Evolutionary conservation across 2,113 vertebrate species (phyloP), one percentile per base, ranked within the genome.

Genomic region (Cygnus buccinator): DNA sequence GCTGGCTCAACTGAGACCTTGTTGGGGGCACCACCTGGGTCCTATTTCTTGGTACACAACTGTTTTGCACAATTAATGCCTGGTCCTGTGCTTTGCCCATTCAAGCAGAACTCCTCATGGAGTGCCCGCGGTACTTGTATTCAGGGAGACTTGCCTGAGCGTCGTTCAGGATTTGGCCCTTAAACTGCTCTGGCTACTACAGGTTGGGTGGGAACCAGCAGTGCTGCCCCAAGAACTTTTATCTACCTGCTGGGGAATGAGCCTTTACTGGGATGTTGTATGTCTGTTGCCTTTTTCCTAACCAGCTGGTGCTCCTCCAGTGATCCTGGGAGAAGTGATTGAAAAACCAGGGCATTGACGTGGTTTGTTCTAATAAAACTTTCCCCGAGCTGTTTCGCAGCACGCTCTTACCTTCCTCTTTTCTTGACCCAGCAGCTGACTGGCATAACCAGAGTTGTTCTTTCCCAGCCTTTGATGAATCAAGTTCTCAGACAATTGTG

Each of bases 401-500:
- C 87, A 93, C 46, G 58, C 35, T 63, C 35, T 71, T 31, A 43
- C 71, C 46, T 90, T 90, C 67, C 66, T 46, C 21, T 93, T 15
- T 46, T 41, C 87, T 89, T 89, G 86, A 52, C 31, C 39, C 29
- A 87, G 67, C 75, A 87, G 89, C 63, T 80, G 29, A 28, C 35
- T 84, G 84, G 61, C 23, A 12, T 41, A 84, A 77, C 73, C 46
- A 8, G 91, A 82, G 31, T 15, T 63, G 23, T 63, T 94, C 33
- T 72, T 65, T 46, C 91, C 87, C 65, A 12, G 90, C 76, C 87
- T 93, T 50, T 90, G 94, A 62, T 94, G 85, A 96, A 58, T 90
- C 87, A 95, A 96, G 91, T 97, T 98, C 97, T 98, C 96, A 94
- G 81, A 96, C 86, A n/a, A 96, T 97, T 98, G 98, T 98, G 98